Conservation (phyloP, 92 coral and sea anemone species). For the Epizoanthus rinbou region DNA sequence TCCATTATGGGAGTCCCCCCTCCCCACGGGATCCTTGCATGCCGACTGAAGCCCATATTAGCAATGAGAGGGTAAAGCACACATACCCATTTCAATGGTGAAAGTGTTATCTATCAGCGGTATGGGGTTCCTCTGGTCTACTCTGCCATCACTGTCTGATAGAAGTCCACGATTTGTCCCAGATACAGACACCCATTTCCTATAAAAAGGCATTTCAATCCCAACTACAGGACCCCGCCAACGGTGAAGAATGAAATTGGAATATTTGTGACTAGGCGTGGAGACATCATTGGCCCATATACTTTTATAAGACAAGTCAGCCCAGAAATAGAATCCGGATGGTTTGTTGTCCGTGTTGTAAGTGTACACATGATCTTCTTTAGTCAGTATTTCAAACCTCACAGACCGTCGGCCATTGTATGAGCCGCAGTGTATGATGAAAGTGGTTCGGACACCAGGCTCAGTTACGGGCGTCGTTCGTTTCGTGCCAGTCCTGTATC, state of each 20-base stretch:
- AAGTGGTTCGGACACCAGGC: slow-evolving; percentile 43
- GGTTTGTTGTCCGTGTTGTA: slow-evolving; percentile 7
- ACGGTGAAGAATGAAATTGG: slow-evolving; percentile 39
- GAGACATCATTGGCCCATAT: not conserved
- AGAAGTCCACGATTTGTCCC: slow-evolving; percentile 29
- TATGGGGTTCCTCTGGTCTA: not conserved
- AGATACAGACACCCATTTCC: slow-evolving; percentile 45
- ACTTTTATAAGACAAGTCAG: slow-evolving; percentile 2
- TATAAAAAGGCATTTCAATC: slow-evolving; percentile 13
- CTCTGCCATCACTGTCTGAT: not conserved
- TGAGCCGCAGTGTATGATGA: slow-evolving; percentile 40
- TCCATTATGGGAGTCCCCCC: too few species aligned
- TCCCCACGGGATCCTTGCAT: too few species aligned
- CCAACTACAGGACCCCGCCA: slow-evolving; percentile 50
- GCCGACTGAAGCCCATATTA: too few species aligned
- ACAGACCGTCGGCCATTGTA: slow-evolving; percentile 9
- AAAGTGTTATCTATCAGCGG: slow-evolving; percentile 27
- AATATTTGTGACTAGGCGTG: not conserved
- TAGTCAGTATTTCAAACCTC: slow-evolving; percentile 43
- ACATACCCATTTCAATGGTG: slow-evolving; percentile 42
- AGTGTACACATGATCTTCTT: not conserved
- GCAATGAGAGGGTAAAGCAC: not conserved
- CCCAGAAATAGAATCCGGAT: slow-evolving; percentile 46
- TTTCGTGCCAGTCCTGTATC: slow-evolving; percentile 38
- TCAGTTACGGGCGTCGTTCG: slow-evolving; percentile 14